Base-by-base conservation (phyloP, 2,888 invertebrate species). In the Drosophila histrio region DNA sequence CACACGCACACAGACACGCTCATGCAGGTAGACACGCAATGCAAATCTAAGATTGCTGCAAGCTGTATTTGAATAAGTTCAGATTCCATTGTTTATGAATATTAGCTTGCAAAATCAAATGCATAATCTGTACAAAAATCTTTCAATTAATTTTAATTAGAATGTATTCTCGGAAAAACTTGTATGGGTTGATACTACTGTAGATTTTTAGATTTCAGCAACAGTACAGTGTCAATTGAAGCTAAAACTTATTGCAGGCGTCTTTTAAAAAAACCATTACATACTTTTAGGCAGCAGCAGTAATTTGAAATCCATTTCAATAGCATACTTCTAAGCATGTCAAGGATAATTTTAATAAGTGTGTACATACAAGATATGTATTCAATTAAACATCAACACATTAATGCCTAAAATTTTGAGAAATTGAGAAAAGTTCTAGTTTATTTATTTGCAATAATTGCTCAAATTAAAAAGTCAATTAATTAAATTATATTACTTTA, bases 1-100 rank as follows among this genome's bases (percentile, higher is more conserved):
- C 54, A 47, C 52, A 34, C 17, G 50, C 43, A 60, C 39, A 19
- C 34, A 44, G 32, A 36, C 22, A 49, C 22, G 38, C 17, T 36
- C 32, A 7, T 2, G 15, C 17, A 22, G n/a, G 50, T 15, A 57
- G 57, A 61, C 57, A 62, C 72, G 53, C 49, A 62, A 67, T 68
- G 68, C 41, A 57, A 62, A 72, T 68, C 44, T 44, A 2, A 36
- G 49, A 53, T 58, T 36, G 19, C 26, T 41, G 2, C 3, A 2
- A 32, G 39, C 8, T 38, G 6, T 19, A 38, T 47, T 34, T 17
- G 15, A 17, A 47, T 50, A 30, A 13, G 17, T 36, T 24, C 17
- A 17, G 7, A 21, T n/a, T 63, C 21, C n/a, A 15, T 24, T 32
- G 19, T 21, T 60, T 36, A 24, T 43, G 53, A 3, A 59, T 46